Base-by-base conservation (phyloP, 37 sponge, comb jelly and placozoan species). In the Diacarnus erythraeanus region DNA sequence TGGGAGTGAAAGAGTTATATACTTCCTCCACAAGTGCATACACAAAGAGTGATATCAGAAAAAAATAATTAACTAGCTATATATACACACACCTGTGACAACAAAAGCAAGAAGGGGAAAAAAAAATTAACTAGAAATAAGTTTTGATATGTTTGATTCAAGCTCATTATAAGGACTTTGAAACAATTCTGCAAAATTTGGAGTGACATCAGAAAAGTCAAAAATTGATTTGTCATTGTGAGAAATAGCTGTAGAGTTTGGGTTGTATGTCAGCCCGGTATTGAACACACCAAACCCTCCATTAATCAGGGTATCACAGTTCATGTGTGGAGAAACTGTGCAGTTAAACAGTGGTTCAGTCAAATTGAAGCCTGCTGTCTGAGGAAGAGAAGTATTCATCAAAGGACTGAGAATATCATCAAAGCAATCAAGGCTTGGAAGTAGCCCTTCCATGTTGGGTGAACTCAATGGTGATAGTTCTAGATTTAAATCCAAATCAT, bases 161-260 rank as follows among this genome's bases (percentile, higher is more conserved):
- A 87, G 59, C 5, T 82, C 82, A 59, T 75, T 40, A 33, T 69
- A 76, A 23, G 88, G 75, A 59, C 81, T 87, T 47, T 87, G 82
- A 70, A 87, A 87, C 21, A 87, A 43, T 21, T 87, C 88, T 34
- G 88, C 77, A 77, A 87, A 81, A 42, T 82, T 78, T 10, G 77
- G 71, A 25, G 82, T 43, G 12, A 87, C 44, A 38, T 87, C 80
- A n/a, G 87, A 77, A 71, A 87, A 87, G 43, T 87, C 82, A 56
- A 87, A 87, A 4, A 80, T 38, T 36, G 71, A 63, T 18, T 77
- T 77, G 34, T 77, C 77, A 3, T 9, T 2, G 2, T 30, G 61
- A 59, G 3, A 2, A 3, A 57, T 34, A 56, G 27, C 1, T 39
- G 61, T 60, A 56, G 57, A 42, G 2, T 9, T 33, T 22, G 74